Base-by-base conservation (phyloP, 2,888 invertebrate species). In the Lottia scabra region DNA sequence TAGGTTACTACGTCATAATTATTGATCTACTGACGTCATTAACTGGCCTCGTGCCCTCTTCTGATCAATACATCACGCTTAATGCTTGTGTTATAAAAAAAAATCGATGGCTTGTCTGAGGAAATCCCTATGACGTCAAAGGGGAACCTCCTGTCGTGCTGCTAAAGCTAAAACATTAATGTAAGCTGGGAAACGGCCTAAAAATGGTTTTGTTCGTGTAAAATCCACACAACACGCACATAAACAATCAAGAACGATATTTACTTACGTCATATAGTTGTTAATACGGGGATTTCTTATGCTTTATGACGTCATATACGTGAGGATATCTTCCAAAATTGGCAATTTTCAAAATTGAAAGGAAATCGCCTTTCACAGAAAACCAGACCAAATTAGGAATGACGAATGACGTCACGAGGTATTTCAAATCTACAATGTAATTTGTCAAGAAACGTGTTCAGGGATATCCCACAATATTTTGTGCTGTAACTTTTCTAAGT, bases 21-120 rank as follows among this genome's bases (percentile, higher is more conserved):
- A 56, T 56, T 56, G 56, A 56, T 56, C 23, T 43, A 10, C 63
- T 69, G 68, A 69, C 68, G 68, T 69, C 68, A 69, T 45, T 43
- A 8, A 15, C 23, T 69, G 68, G 68, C 68, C 68, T 63, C 63
- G 63, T 69, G 68, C 68, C 68, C 68, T 44, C 23, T 23, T 63
- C 38, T n/a, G 27, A 69, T 69, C 68, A 69, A 63, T 69, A 27
- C 63, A 23, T 23, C 38, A 38, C 38, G 38, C 38, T 38, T 38
- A 38, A 6, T 38, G 10, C 38, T 38, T 38, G 38, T 38, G 38
- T 38, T 38, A 38, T 38, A 38, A 23, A 23, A 23, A 13, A 23
- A 23, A 23, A 56, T 56, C 23, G 56, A 56, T 56, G 13, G 19
- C 19, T 23, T 56, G 56, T 56, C 56, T 56, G 56, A 19, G 56